phyloP scores from a whole-genome alignment of 2,113 vertebrate species.

The Pomatostomus ruficeps region DNA sequence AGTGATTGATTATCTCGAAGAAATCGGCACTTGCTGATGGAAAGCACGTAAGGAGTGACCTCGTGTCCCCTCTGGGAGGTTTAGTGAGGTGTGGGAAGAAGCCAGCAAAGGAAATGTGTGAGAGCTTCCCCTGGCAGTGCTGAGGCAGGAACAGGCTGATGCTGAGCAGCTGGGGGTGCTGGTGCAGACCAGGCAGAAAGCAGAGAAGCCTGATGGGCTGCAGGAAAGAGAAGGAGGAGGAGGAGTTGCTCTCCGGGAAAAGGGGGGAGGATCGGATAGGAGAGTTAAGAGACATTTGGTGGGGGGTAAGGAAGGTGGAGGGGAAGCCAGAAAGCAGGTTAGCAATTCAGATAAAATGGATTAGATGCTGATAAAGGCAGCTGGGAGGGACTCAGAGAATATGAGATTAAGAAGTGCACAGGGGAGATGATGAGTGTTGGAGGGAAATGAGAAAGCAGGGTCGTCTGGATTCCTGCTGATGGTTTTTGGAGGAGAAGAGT shows the following conservation, averaged over 20 bases:
- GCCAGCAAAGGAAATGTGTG: not conserved
- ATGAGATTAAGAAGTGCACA: not conserved
- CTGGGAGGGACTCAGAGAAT: not conserved
- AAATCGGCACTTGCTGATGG: not conserved
- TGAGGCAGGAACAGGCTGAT: not conserved
- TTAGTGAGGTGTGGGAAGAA: not conserved
- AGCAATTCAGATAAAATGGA: constrained; percentile 2
- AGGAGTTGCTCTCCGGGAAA: not conserved
- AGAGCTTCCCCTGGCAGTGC: not conserved
- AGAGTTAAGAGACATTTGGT: not conserved
- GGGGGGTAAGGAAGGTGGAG: not conserved
- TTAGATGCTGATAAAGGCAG: not conserved
- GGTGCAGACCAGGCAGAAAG: not conserved
- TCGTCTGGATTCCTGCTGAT: not conserved
- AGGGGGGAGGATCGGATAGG: not conserved
- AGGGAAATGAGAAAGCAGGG: not conserved
- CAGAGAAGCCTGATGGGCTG: not conserved
- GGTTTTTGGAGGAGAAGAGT: not conserved
- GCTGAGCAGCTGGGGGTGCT: not conserved
- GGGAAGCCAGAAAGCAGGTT: not conserved
- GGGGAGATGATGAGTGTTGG: not conserved
- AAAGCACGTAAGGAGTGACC: not conserved
- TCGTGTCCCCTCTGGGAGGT: not conserved
- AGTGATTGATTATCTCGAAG: rapidly evolving
- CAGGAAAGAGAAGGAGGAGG: not conserved